Conservation (phyloP, 2,797 vertebrate species). For the Neomorphus geoffroyi region DNA sequence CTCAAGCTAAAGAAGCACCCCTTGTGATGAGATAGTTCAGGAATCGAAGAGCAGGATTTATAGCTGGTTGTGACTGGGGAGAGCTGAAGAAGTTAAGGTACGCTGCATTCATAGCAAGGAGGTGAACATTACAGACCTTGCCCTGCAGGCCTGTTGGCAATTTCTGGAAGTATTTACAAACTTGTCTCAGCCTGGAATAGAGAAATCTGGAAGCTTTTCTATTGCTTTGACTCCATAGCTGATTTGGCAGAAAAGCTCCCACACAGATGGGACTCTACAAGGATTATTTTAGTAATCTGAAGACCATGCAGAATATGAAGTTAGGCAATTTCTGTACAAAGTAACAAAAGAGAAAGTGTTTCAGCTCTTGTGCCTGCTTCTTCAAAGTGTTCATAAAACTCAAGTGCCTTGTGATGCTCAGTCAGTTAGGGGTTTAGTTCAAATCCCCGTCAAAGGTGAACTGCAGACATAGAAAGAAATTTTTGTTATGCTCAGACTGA, state of each 20-base stretch:
- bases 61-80: neutral
- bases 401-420: conserved; percentile 14
- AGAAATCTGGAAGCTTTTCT: neutral
- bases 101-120: neutral
- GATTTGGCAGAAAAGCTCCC: neutral
- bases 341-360: conserved; percentile 5
- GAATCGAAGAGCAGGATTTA: neutral
- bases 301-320: neutral
- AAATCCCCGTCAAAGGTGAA: neutral
- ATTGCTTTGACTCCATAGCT: neutral
- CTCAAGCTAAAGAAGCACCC: neutral
- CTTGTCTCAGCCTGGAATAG: neutral
- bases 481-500: neutral
- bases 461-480: neutral
- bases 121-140: neutral
- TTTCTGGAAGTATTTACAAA: conserved; percentile 14
- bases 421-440: neutral
- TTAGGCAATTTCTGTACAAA: neutral
- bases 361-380: neutral
- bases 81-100: neutral
- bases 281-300: neutral
- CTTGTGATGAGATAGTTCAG: neutral
- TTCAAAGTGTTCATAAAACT: neutral
- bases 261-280: neutral
- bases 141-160: neutral